Base-by-base conservation (phyloP, 2,797 vertebrate genomes). In the Cetoscarus ocellatus region DNA sequence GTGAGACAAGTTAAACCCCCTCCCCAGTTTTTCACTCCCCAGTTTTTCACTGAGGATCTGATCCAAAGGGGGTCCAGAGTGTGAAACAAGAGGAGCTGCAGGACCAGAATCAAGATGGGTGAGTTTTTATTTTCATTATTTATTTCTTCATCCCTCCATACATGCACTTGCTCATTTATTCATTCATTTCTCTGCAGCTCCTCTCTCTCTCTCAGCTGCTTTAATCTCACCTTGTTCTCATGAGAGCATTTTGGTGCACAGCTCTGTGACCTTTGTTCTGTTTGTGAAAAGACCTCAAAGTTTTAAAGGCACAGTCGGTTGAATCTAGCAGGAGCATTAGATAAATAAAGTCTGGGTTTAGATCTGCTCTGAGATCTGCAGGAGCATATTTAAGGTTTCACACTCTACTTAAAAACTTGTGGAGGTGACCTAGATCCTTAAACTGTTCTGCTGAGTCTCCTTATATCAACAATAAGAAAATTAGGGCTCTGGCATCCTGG, bases 71-170 rank as follows among this genome's bases (percentile, higher is more conserved):
- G 61, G 35, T 36, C 7, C 39, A 73, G 53, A 63, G n/a, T 0
- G 0, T 4, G 38, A 11, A 14, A 6, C 17, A 39, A 12, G 14
- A 40, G 36, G n/a, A 74, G 35, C 44, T 38, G 48, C 50, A 63
- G 72, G 36, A 71, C 11, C 59, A 3, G 62, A 48, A 4, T 50
- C 5, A 39, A 35, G 13, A 86, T 86, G 84, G 81, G 84, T 86
- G 58, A 86, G 80, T 38, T 43, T 0, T 9, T 27, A 18, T 3
- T 34, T 40, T 27, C 0, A 5, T 50, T 3, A 5, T 63, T 4
- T 35, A 14, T 11, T 47, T 18, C 1, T 44, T 12, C 0, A n/a
- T 75, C 10, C 14, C 9, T 14, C 51, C 11, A 13, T 10, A 10
- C 17, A 6, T 7, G 34, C 35, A 0, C 0, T 19, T 44, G 1